Percentiles rank a stretch among this genome's conserved stretches.
These are phyloP conservation scores for Triplophysa dalaica DNA, from an alignment of 2,113 vertebrate species.

Conservation along the genomic window DNA sequence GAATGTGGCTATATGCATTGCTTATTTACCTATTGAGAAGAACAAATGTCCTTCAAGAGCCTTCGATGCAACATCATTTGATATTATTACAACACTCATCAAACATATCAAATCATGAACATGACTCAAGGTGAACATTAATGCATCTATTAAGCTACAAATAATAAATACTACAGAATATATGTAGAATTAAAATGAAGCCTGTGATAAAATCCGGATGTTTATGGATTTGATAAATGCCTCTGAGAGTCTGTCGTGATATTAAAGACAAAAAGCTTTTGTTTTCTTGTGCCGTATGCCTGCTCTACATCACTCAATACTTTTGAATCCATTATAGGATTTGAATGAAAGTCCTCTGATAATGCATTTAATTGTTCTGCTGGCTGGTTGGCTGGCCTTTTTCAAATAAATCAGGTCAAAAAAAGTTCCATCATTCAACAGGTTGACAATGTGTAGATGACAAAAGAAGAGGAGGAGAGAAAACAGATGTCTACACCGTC, in stretches of 20 bases:
- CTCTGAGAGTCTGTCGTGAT: slow-evolving; percentile 1
- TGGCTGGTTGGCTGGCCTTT: neutral
- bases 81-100: no score
- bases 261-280: neutral
- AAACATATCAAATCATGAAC: no score
- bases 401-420: neutral
- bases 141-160: neutral
- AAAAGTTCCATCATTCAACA: neutral
- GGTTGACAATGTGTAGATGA: neutral
- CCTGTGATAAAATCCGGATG: neutral
- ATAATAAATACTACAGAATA: neutral
- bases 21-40: no score
- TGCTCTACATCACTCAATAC: neutral
- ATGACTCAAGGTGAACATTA: neutral
- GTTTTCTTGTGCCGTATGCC: no score
- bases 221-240: neutral
- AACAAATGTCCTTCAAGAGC: no score
- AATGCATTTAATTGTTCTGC: no score
- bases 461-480: neutral
- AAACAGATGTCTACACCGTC: neutral
- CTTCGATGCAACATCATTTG: no score
- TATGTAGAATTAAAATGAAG: no score
- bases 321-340: neutral
- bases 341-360: neutral
- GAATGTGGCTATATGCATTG: no score